Percentiles rank a stretch among this genome's conserved stretches.
Conservation (phyloP, 1,140 invertebrate species). For the Cyclina sinensis region DNA sequence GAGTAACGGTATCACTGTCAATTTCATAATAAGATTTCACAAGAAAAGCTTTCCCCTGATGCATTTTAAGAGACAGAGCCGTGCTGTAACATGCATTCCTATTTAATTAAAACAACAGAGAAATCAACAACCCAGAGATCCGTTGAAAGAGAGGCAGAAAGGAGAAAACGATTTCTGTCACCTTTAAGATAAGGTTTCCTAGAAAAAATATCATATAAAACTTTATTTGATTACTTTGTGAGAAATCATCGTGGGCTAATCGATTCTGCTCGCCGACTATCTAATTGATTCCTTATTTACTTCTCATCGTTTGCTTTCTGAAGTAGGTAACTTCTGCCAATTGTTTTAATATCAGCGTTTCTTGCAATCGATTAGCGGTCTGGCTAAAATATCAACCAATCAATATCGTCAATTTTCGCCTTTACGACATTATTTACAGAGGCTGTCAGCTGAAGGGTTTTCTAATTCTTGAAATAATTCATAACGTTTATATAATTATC, state of each 20-base stretch:
- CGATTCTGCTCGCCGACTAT: neutral
- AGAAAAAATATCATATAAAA: slow-evolving; percentile 16
- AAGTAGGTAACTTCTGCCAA: slow-evolving; percentile 5
- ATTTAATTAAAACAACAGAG: slow-evolving; percentile 17
- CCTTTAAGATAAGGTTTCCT: slow-evolving; percentile 3
- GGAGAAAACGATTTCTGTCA: slow-evolving; percentile 25
- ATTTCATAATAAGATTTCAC: slow-evolving; percentile 31
- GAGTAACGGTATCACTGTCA: neutral
- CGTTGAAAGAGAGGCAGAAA: no score
- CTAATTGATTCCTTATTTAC: slow-evolving; percentile 35
- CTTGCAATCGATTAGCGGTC: neutral
- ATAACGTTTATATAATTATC: no score
- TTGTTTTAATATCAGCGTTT: slow-evolving; percentile 12
- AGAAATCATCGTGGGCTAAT: neutral
- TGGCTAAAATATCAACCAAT: slow-evolving; percentile 8
- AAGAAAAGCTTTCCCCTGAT: neutral
- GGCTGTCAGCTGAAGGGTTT: no score
- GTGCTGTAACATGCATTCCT: slow-evolving; percentile 10
- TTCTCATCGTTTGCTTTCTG: neutral
- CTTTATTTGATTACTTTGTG: slow-evolving; percentile 18
- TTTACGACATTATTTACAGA: neutral
- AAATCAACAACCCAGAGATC: neutral
- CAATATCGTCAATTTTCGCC: neutral
- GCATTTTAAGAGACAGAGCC: neutral
- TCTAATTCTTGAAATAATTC: no score